These are phyloP conservation scores for Amiota communis DNA, from an alignment of 2,888 invertebrate species.

Conservation along the genomic window DNA sequence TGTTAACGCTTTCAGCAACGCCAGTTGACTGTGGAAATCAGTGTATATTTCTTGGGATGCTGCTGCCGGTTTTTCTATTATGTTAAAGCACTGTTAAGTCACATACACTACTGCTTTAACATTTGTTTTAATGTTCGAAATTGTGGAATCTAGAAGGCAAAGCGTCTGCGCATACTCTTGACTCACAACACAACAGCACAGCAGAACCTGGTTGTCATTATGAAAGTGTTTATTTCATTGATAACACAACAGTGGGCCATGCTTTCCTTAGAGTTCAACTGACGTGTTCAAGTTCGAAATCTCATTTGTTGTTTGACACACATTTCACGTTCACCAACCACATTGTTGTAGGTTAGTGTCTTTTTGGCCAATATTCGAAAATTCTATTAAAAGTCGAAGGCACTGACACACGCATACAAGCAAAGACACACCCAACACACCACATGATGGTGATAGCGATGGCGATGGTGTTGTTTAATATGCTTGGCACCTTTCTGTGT, in stretches of 20 bases:
- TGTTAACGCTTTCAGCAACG: conserved; percentile 63
- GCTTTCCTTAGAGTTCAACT: conserved; percentile 18
- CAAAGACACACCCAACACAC: conserved; percentile 10
- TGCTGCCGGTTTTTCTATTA: conserved; percentile 36
- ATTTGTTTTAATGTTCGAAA: conserved; percentile 28
- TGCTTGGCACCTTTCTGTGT: conserved; percentile 55
- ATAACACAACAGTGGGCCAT: neutral
- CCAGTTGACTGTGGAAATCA: conserved; percentile 55
- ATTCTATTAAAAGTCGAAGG: conserved; percentile 32
- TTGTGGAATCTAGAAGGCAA: conserved; percentile 45
- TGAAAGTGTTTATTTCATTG: neutral
- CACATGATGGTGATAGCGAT: neutral
- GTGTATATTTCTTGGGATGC: conserved; percentile 28
- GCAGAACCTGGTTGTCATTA: neutral
- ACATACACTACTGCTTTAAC: conserved; percentile 44
- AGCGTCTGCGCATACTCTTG: conserved; percentile 1
- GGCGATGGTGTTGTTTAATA: conserved; percentile 49
- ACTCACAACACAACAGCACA: neutral
- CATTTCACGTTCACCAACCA: conserved; percentile 37
- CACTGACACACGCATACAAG: conserved; percentile 2
- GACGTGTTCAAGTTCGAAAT: conserved; percentile 24
- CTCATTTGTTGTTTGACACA: conserved; percentile 47
- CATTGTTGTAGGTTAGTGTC: conserved; percentile 65
- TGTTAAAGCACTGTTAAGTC: no score
- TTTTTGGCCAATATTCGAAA: conserved; percentile 40